Percentiles rank a stretch among this genome's conserved stretches.
These are phyloP conservation scores for Acanthosoma haemorrhoidale DNA, from an alignment of 2,888 invertebrate genomes.

Conservation along the genomic window DNA sequence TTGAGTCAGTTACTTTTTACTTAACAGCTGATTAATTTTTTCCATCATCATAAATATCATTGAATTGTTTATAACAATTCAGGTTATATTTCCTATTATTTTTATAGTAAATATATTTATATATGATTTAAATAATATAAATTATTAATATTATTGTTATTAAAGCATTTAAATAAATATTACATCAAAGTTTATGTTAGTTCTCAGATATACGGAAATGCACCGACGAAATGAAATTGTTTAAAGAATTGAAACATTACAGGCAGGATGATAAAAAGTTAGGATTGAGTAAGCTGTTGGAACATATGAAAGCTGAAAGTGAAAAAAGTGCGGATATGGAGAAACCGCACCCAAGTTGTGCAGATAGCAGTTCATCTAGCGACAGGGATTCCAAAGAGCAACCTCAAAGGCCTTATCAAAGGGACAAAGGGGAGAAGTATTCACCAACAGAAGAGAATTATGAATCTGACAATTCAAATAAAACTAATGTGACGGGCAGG, in stretches of 20 bases:
- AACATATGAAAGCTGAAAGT: constrained; percentile 15
- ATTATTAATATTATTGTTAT: no score
- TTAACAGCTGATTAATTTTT: background rate
- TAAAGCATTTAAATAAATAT: background rate
- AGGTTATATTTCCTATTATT: background rate
- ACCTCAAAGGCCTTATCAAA: background rate
- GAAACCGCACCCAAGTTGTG: background rate
- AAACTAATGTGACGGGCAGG: background rate
- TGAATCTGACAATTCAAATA: background rate
- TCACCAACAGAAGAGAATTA: background rate
- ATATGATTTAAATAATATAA: background rate
- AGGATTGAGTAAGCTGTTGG: constrained; percentile 11
- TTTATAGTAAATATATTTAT: background rate
- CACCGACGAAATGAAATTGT: constrained; percentile 21
- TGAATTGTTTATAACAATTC: background rate
- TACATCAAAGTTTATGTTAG: constrained; percentile 16
- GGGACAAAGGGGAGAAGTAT: background rate
- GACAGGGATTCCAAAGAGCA: background rate
- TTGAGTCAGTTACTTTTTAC: background rate
- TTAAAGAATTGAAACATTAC: constrained; percentile 11
- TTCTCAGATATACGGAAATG: constrained; percentile 30
- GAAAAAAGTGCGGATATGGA: background rate
- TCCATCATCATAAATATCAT: background rate
- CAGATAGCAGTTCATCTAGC: background rate
- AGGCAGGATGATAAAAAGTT: background rate